Evolutionary conservation across 2,888 invertebrate species (phyloP), one percentile per base, ranked within the genome.

Genomic region (Acronicta aceris): DNA sequence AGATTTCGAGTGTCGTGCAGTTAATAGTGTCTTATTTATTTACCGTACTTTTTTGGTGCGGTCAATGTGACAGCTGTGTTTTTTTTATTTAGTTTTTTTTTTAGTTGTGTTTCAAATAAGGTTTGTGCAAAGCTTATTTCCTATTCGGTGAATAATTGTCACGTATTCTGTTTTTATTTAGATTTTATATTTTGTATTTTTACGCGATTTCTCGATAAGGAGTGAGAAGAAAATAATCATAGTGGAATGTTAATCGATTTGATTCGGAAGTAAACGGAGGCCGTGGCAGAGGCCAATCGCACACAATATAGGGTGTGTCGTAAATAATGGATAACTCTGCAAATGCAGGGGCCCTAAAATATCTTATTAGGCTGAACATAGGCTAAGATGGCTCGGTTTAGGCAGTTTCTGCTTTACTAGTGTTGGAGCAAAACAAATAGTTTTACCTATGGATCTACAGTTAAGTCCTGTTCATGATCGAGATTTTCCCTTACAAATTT

Each of bases 1-100:
- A 71, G 74, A 62, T 65, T 74, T 65, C 7, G 59, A 55, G 71
- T 67, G 71, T 42, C 61, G 74, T 60, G 50, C 65, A 43, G 60
- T 52, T 51, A 47, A 56, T 65, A 56, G 76, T 65, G 71, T 36
- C 53, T 68, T 51, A 50, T 60, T 65, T 46, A 50, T 12, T 41
- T 38, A 54, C 9, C 17, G 27, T 36, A 42, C 40, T 71, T 53
- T 47, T 53, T 47, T 41, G 36, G 45, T 27, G 8, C 40, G 15
- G 36, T 67, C 43, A 51, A 54, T 61, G 69, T 67, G 69, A 46
- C 25, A 45, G 15, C 5, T 47, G 69, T 68, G 67, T 0, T 71
- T 51, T 48, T 36, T 15, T 15, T 41, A 1, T 43, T 25, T 12
- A 25, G 13, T 33, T 36, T 17, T 50, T 36, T 17, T 50, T 65